phyloP scores from a whole-genome alignment of 2,888 invertebrate genomes.

The Hirtodrosophila histrioides region DNA sequence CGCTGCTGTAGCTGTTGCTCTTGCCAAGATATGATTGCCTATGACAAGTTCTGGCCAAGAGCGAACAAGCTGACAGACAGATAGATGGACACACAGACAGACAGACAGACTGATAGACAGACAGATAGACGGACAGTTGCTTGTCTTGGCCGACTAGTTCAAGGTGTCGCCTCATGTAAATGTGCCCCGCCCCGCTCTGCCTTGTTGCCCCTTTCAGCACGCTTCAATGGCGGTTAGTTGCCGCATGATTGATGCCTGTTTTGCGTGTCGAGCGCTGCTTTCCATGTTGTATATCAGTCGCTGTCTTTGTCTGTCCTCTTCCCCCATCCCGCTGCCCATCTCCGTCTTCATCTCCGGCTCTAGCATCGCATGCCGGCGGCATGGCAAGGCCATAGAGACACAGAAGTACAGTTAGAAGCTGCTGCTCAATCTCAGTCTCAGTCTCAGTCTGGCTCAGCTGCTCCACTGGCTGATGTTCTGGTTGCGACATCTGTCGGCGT shows the following conservation, averaged over 20 bases:
- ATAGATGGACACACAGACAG: conserved; percentile 18
- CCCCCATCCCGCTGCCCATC: not conserved
- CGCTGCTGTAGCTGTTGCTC: conserved; percentile 6
- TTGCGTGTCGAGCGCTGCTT: conserved; percentile 71
- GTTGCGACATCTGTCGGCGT: conserved; percentile 59
- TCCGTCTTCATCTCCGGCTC: not conserved
- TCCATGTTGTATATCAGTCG: conserved; percentile 29
- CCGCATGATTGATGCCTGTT: conserved; percentile 80
- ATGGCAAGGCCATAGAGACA: conserved; percentile 59
- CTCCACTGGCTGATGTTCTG: conserved; percentile 22
- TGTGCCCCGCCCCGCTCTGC: conserved; percentile 11
- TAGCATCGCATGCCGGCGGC: conserved; percentile 54
- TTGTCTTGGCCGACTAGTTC: conserved; percentile 58
- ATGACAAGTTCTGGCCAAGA: conserved; percentile 62
- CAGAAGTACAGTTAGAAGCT: conserved; percentile 55
- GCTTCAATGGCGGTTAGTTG: conserved; percentile 64
- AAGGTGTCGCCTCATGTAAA: conserved; percentile 74
- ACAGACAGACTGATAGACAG: conserved; percentile 21
- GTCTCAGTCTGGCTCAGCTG: conserved; percentile 8
- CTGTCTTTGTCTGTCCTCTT: conserved; percentile 12
- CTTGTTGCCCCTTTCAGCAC: conserved; percentile 27
- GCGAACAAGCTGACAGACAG: conserved; percentile 21
- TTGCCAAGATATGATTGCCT: conserved; percentile 69
- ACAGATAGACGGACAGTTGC: conserved; percentile 18
- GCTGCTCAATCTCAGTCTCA: conserved; percentile 16